A percentile compares a stretch with the other conserved stretches of the same genome.
Conservation (phyloP, 1,140 invertebrate species). For the Sipha flava region DNA sequence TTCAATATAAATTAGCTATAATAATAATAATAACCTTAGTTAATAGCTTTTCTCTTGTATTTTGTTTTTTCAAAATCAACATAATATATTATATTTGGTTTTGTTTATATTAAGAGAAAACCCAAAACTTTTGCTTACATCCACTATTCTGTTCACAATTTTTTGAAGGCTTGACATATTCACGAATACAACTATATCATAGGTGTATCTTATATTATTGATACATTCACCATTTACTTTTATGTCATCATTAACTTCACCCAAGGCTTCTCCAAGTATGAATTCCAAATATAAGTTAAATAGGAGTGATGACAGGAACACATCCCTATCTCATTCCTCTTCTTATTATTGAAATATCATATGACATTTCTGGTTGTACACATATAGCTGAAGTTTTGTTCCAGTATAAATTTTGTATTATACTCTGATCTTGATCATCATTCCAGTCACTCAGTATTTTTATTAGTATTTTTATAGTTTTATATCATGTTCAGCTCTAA, state of each 20-base stretch:
- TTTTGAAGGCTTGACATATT: neutral
- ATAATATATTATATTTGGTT: neutral
- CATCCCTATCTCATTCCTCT: neutral
- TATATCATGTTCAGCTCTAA: too few relatives aligned
- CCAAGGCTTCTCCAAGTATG: neutral
- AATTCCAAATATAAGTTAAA: neutral
- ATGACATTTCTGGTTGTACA: neutral
- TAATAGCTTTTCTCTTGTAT: neutral
- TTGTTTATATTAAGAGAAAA: neutral
- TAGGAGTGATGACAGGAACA: neutral
- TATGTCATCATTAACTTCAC: neutral
- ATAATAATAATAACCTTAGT: too few relatives aligned
- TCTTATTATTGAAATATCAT: neutral
- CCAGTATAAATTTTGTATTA: neutral
- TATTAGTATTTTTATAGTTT: too few relatives aligned
- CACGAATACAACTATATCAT: neutral
- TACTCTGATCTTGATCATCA: neutral
- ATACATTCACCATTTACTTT: neutral
- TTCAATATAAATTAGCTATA: too few relatives aligned
- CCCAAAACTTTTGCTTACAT: neutral
- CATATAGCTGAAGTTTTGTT: neutral
- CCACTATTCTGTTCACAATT: neutral
- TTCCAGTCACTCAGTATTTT: neutral
- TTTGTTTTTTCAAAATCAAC: neutral
- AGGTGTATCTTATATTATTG: neutral